Conservation (phyloP, 2,888 invertebrate species). For the Pristionchus japonicus region DNA sequence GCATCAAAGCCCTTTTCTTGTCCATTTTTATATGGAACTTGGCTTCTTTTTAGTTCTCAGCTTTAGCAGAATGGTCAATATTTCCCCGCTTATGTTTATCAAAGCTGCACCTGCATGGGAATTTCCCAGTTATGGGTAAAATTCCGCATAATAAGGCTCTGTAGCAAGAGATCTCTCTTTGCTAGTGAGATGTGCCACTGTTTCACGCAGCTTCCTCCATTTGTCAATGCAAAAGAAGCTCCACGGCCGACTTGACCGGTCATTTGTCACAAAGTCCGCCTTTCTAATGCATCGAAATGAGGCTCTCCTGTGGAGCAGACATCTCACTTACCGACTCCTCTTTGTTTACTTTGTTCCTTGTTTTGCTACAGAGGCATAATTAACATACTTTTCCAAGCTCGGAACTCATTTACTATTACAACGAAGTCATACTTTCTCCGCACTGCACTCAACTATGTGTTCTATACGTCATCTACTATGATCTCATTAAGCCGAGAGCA, state of each 20-base stretch:
- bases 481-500: background rate
- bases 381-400: too few species aligned
- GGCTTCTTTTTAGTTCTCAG: too few species aligned
- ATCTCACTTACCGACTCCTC: background rate
- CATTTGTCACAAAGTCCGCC: background rate
- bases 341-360: background rate
- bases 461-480: background rate
- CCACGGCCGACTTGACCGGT: background rate
- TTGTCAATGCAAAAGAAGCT: conserved; percentile 2
- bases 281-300: background rate
- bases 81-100: too few species aligned
- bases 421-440: background rate
- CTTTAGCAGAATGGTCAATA: too few species aligned
- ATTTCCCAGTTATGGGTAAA: too few species aligned
- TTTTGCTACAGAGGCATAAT: too few species aligned
- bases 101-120: too few species aligned
- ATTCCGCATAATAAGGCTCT: too few species aligned
- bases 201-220: background rate
- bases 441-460: background rate
- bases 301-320: background rate
- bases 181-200: background rate
- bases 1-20: too few species aligned
- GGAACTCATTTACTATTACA: too few species aligned
- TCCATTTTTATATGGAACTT: too few species aligned
- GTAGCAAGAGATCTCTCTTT: background rate